Evolutionary conservation across 2,797 vertebrate species (phyloP).

Genomic region (Alcedo atthis): DNA sequence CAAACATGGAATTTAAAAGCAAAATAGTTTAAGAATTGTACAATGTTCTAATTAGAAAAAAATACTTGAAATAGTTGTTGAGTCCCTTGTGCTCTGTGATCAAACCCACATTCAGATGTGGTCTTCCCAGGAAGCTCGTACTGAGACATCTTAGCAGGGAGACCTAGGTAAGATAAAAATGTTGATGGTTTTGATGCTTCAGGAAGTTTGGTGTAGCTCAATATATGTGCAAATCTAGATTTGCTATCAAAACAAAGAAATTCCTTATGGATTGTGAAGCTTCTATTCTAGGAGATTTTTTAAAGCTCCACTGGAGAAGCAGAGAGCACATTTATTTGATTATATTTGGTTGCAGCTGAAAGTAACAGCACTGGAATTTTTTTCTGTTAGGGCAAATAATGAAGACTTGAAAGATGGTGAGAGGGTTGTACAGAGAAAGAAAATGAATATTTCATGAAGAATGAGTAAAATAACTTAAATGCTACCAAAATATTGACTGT

Average conservation of each 20-base stretch:
- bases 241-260: not conserved
- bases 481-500: not conserved
- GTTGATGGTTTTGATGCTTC: not conserved
- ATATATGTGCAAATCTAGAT: not conserved
- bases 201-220: not conserved
- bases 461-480: not conserved
- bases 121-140: not conserved
- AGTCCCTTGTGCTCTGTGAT: not conserved
- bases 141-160: not conserved
- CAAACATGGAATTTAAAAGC: slow-evolving; percentile 40
- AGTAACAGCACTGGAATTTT: not conserved
- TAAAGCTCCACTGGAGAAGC: not conserved
- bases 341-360: not conserved
- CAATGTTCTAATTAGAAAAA: slow-evolving; percentile 15
- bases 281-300: not conserved
- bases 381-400: not conserved
- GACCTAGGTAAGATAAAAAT: not conserved
- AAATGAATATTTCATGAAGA: not conserved
- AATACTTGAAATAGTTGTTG: not conserved
- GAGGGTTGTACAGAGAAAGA: not conserved
- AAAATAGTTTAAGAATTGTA: slow-evolving; percentile 57
- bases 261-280: not conserved
- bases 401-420: not conserved
- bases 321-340: not conserved
- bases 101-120: not conserved